Evolutionary conservation across 1,140 invertebrate species (phyloP).

Genomic region (Lutraria rhynchaena): DNA sequence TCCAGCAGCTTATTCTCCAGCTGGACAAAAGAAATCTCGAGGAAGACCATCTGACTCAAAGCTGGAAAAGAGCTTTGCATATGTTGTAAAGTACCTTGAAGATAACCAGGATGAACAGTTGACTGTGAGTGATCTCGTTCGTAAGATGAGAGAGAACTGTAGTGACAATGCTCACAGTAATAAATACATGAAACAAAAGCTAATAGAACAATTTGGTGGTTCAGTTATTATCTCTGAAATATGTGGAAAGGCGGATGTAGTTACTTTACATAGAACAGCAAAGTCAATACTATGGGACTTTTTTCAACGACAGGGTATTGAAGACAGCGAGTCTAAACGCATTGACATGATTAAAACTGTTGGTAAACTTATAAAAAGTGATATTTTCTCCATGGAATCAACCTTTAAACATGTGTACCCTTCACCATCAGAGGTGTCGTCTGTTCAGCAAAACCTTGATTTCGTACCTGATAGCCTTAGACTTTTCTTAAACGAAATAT

Average conservation of each 20-base stretch:
- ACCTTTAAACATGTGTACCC: constrained; percentile 1
- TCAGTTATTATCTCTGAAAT: constrained; percentile 55
- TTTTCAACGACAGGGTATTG: constrained; percentile 31
- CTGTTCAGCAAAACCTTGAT: constrained; percentile 21
- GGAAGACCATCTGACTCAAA: no score
- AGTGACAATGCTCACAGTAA: constrained; percentile 14
- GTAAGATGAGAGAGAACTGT: constrained; percentile 1
- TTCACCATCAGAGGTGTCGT: no score
- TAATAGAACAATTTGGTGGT: constrained; percentile 59
- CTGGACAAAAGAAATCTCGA: no score
- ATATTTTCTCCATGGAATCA: background rate
- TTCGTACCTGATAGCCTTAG: constrained; percentile 47
- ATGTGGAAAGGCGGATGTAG: constrained; percentile 47
- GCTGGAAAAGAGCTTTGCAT: no score
- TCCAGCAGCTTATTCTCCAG: no score
- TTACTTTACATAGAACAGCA: constrained; percentile 53
- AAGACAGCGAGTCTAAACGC: background rate
- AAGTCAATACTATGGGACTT: constrained; percentile 50
- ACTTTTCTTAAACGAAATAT: constrained; percentile 15
- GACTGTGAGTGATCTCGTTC: constrained; percentile 11
- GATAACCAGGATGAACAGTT: no score
- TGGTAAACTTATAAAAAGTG: no score
- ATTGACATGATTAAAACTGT: background rate
- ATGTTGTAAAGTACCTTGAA: no score
- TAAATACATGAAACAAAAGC: no score